These are phyloP conservation scores for Sycobia sp. DNA, from an alignment of 1,140 invertebrate species.

Conservation along the genomic window DNA sequence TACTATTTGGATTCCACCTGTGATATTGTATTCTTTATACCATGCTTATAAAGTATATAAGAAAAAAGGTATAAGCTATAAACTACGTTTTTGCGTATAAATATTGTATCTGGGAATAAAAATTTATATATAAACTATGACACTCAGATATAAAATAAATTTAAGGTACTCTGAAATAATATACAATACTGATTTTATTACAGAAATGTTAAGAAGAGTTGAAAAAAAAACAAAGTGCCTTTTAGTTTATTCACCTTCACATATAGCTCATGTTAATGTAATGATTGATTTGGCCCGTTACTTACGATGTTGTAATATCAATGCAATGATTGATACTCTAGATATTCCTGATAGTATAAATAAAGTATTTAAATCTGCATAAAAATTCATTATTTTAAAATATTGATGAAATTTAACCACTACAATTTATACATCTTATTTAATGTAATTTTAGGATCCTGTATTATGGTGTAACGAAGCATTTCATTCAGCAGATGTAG, in stretches of 20 bases:
- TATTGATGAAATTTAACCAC: neutral
- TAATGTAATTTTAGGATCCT: constrained; percentile 48
- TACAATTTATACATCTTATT: constrained; percentile 14
- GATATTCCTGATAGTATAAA: constrained; percentile 47
- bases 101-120: too few relatives aligned
- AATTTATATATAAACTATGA: too few relatives aligned
- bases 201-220: constrained; percentile 40
- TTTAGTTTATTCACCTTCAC: constrained; percentile 52
- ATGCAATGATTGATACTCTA: constrained; percentile 54
- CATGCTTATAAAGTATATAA: constrained; percentile 51
- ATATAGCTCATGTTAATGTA: constrained; percentile 49
- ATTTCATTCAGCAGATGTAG: constrained; percentile 48
- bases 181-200: constrained; percentile 20
- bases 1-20: constrained; percentile 55
- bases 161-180: neutral
- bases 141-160: neutral
- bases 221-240: constrained; percentile 50
- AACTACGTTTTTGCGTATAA: neutral
- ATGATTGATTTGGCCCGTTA: constrained; percentile 52
- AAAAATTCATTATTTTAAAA: neutral
- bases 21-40: constrained; percentile 51
- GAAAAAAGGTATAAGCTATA: constrained; percentile 39
- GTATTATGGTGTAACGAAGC: constrained; percentile 53
- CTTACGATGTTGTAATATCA: constrained; percentile 50
- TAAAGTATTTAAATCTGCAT: constrained; percentile 39